Evolutionary conservation across 2,888 invertebrate genomes (phyloP), one percentile per base, ranked within the genome.

Genomic region (Adelognathus sp.): DNA sequence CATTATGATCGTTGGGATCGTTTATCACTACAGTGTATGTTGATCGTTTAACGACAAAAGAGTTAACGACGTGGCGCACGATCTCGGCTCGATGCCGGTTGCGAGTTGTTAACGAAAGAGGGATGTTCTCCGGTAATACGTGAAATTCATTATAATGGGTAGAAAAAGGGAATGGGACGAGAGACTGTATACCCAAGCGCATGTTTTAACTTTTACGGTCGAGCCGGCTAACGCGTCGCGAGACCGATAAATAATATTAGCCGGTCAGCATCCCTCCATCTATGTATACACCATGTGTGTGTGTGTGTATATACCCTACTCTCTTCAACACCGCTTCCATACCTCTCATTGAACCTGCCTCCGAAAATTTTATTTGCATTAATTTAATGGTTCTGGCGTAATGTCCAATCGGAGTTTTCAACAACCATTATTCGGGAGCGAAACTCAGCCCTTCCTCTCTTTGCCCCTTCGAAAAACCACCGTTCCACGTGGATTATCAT

Each of bases 101-200:
- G 36, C 18, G 67, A 76, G 64, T 60, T 72, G 76, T 76, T 31
- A 63, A 66, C 76, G 70, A 76, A 67, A 74, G 66, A 69, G 73
- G 83, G 76, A 72, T 79, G 71, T 76, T 72, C 64, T 64, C 50
- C 61, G 36, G 80, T 80, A 83, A 84, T 83, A 83, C 80, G 82
- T 85, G 86, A 82, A 87, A 86, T 84, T 85, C 84, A 84, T 86
- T 85, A 81, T 81, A 84, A 46, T 24, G 18, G n/a, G 31, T 36
- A 36, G 56, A 41, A 66, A n/a, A 61, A 56, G 63, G 61, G 71
- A 66, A 58, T 52, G 78, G 44, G 64, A n/a, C 11, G 4, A n/a
- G 7, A 21, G 33, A 16, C 33, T n/a, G 21, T 18, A 83, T 81
- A 76, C 79, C 71, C 79, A n/a, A n/a, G 78, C 76, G 70, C 81